A percentile compares a stretch with the other conserved stretches of the same genome.
phyloP scores from a whole-genome alignment of 1,140 invertebrate species.

The Riptortus pedestris region DNA sequence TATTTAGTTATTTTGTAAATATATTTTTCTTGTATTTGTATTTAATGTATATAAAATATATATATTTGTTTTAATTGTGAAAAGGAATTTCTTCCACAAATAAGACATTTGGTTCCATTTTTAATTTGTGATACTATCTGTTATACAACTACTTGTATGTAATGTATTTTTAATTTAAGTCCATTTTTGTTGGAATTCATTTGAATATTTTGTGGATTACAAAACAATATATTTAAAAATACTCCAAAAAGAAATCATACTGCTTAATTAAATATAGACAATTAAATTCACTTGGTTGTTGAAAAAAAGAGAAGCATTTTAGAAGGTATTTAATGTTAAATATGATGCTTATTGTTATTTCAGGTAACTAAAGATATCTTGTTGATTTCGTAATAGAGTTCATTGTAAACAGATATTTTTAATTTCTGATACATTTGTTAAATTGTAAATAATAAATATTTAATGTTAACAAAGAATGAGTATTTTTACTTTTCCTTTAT shows the following conservation, averaged over 20 bases:
- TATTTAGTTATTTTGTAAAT: constrained; percentile 3
- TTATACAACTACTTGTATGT: not conserved
- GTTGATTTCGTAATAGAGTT: constrained; percentile 4
- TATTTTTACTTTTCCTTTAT: too few relatives aligned
- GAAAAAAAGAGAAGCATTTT: not conserved
- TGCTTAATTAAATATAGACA: not conserved
- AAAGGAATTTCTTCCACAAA: not conserved
- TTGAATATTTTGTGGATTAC: too few relatives aligned
- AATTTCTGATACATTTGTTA: constrained; percentile 10
- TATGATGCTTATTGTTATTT: constrained; percentile 3
- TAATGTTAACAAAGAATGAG: constrained; percentile 11
- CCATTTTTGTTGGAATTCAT: too few relatives aligned
- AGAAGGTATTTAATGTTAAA: constrained; percentile 11
- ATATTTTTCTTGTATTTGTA: constrained; percentile 9
- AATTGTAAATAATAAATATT: constrained; percentile 17
- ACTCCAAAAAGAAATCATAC: too few relatives aligned
- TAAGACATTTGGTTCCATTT: not conserved
- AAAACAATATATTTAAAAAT: too few relatives aligned
- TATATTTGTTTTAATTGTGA: not conserved
- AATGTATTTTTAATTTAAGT: too few relatives aligned
- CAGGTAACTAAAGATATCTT: not conserved
- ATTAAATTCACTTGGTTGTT: constrained; percentile 4
- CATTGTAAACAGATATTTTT: constrained; percentile 8
- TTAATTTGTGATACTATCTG: not conserved
- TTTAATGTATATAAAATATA: not conserved